Base-by-base conservation (phyloP, 2,888 invertebrate genomes). In the Drosophila borealis region DNA sequence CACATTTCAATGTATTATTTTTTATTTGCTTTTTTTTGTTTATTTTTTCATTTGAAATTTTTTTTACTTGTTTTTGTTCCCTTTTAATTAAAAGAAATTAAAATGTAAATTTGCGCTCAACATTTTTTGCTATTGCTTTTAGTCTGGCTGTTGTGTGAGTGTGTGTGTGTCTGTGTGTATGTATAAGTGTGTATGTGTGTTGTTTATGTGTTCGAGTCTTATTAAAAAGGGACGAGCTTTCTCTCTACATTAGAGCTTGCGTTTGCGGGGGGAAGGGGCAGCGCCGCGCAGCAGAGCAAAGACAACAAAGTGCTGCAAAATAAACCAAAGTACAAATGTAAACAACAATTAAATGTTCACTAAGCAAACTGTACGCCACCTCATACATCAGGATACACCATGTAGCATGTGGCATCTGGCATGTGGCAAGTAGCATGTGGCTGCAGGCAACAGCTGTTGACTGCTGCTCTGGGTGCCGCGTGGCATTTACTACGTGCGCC, bases 261-360 rank as follows among this genome's bases (percentile, higher is more conserved):
- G 21, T 10, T 8, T 36, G 21, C 8, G 21, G 21, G 33, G 11
- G 25, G 33, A 11, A 33, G 25, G 51, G 34, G 39, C 14, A 39
- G 45, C 41, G 19, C 10, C 41, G 33, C n/a, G 13, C 19, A 4
- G 60, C 39, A 41, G 34, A 34, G 39, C 36, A 34, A 21, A 19
- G 42, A 42, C 61, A 62, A 59, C 57, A 57, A 60, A 65, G 51
- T 75, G 68, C 70, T 72, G 46, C 56, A 66, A 75, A 80, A 83
- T 78, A 83, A 86, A 81, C 78, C 83, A 86, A 74, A 80, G 75
- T 72, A 76, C 84, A 81, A 86, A 88, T 86, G 81, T 84, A 86
- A 86, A 86, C 84, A 86, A 81, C 88, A 86, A 88, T 86, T 86
- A 81, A 88, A 86, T 80, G 88, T 88, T 83, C 87, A 56, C 88